A percentile compares a stretch with the other conserved stretches of the same genome.
Conservation (phyloP, 2,113 vertebrate genomes). For the Pheucticus melanocephalus region DNA sequence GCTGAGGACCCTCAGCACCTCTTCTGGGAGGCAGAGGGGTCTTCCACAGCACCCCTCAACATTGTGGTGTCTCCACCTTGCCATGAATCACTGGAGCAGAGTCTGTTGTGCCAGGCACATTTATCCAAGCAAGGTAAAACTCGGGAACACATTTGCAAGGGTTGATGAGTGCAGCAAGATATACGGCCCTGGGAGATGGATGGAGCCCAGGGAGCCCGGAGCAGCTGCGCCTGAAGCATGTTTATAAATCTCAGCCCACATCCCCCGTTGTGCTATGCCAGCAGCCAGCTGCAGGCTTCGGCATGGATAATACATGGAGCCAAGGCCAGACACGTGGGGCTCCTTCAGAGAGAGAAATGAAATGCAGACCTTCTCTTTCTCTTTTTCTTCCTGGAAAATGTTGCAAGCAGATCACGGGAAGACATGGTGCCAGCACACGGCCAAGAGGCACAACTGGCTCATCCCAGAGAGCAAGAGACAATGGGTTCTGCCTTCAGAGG, state of each 20-base stretch:
- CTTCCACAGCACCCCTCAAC: not conserved
- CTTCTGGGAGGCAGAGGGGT: not conserved
- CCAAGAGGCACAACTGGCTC: not conserved
- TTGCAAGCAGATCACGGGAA: not conserved
- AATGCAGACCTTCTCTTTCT: not conserved
- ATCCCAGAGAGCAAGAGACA: not conserved
- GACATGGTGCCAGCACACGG: accelerated
- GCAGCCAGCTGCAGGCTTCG: conserved; percentile 34
- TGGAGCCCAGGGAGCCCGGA: conserved; percentile 7
- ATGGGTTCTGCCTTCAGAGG: not conserved
- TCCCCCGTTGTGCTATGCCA: not conserved
- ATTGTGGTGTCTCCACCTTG: not conserved
- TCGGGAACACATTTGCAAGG: not conserved
- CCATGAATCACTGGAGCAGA: not conserved
- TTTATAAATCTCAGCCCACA: conserved; percentile 38
- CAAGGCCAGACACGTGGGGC: accelerated
- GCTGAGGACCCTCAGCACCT: accelerated
- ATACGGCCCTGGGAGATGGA: not conserved
- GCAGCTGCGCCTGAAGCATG: conserved; percentile 41
- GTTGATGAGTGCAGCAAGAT: not conserved
- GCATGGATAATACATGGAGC: not conserved
- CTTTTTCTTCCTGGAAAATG: not conserved
- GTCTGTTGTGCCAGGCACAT: not conserved
- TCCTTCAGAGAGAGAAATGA: not conserved
- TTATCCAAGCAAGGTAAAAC: conserved; percentile 43